Conservation (phyloP, 2,888 invertebrate genomes). For the Phyllotreta striolata region DNA sequence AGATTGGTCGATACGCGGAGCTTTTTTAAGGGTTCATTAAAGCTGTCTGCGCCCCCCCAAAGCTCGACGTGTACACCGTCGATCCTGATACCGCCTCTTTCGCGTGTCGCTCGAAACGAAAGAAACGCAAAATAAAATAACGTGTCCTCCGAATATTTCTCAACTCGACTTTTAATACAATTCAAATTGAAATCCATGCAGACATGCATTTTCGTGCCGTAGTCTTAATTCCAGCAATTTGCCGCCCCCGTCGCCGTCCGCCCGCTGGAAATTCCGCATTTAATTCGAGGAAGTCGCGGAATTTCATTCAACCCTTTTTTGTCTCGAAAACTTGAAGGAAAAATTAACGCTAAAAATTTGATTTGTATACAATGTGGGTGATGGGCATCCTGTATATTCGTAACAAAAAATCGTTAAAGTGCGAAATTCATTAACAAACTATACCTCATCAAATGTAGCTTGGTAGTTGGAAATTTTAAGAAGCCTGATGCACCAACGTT, state of each 20-base stretch:
- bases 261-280: conserved; percentile 28
- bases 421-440: no score
- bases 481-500: no score
- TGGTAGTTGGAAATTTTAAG: no score
- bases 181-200: conserved; percentile 44
- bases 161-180: conserved; percentile 38
- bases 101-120: conserved; percentile 14
- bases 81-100: conserved; percentile 15
- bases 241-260: conserved; percentile 49
- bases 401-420: no score
- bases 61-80: background rate
- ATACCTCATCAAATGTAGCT: no score
- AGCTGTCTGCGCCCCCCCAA: conserved; percentile 3
- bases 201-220: conserved; percentile 43
- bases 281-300: conserved; percentile 9
- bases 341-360: no score
- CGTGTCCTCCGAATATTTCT: conserved; percentile 29
- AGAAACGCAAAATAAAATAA: conserved; percentile 17
- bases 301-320: no score
- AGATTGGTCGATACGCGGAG: no score
- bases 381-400: no score
- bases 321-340: no score
- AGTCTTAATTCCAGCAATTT: conserved; percentile 37
- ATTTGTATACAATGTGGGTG: no score
- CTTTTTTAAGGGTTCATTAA: background rate